Base-by-base conservation (phyloP, 2,797 vertebrate species). In the Cryptoprocta ferox region DNA sequence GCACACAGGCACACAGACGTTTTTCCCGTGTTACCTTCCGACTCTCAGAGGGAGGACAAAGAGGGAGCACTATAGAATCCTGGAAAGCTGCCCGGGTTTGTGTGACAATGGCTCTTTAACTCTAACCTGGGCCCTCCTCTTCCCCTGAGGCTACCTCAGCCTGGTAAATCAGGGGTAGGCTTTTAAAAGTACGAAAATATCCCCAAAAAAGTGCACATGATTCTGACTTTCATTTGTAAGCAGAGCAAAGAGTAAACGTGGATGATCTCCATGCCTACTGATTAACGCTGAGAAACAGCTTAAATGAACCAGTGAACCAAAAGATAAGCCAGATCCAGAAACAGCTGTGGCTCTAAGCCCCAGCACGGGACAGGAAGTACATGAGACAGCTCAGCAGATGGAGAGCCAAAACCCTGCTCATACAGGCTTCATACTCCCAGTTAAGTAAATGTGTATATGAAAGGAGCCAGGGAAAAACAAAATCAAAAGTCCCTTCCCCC, bases 251-350 rank as follows among this genome's bases (percentile, higher is more conserved):
- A 84, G 7, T 63, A 42, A 88, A 90, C 4, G 8, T 68, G 70
- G 24, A 90, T 80, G 56, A 63, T 32, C 53, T 75, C 0, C 1
- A 26, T 65, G 81, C 76, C 75, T 94, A n/a, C 80, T 93, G 92
- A 93, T 45, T 84, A 96, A 91, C 19, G 37, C 53, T 63, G 35
- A 87, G 78, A 84, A 89, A 56, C n/a, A 63, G 76, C 71, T 94
- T 73, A 80, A 83, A 82, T 79, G 84, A 95, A 39, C 65, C 71
- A 91, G 63, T 76, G 59, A 93, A 88, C 76, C 90, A 76, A 88
- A 93, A 96, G 42, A 87, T 84, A 88, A 96, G 70, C 50, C 42
- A 65, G 61, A 65, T 71, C 71, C 50, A 42, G 42, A 95, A 87
- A 84, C 70, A 94, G 89, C 89, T 93, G 48, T 68, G 70, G 21